Evolutionary conservation across 2,113 vertebrate species (phyloP).

Genomic region (Glaucomys volans): DNA sequence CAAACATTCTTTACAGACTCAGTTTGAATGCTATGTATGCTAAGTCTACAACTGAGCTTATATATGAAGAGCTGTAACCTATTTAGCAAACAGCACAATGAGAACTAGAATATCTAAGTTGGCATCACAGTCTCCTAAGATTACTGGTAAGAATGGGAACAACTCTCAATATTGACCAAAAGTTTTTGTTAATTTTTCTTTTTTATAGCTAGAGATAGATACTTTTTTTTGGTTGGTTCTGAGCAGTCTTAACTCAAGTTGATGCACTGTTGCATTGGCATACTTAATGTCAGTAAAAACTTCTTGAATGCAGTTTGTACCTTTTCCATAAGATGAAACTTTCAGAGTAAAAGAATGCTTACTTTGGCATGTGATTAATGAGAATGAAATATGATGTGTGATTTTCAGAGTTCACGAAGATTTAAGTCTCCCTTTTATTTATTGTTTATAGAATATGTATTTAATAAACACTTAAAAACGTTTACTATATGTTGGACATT

Average conservation of each 20-base stretch:
- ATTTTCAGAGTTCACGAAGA: neutral
- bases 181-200: neutral
- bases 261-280: neutral
- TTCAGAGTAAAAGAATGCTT: neutral
- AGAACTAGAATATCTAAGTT: neutral
- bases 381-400: neutral
- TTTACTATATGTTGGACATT: neutral
- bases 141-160: neutral
- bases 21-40: neutral
- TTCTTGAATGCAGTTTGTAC: neutral
- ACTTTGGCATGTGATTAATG: neutral
- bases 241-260: neutral
- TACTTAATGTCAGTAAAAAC: neutral
- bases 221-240: neutral
- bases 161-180: neutral
- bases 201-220: neutral
- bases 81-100: neutral
- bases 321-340: neutral
- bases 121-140: neutral
- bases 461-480: neutral
- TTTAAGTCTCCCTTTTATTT: neutral
- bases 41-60: neutral
- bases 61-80: neutral
- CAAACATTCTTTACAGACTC: neutral
- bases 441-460: neutral